A percentile compares a stretch with the other conserved stretches of the same genome.
These are phyloP conservation scores for Serilophus lunatus DNA, from an alignment of 2,113 vertebrate species.

Conservation along the genomic window DNA sequence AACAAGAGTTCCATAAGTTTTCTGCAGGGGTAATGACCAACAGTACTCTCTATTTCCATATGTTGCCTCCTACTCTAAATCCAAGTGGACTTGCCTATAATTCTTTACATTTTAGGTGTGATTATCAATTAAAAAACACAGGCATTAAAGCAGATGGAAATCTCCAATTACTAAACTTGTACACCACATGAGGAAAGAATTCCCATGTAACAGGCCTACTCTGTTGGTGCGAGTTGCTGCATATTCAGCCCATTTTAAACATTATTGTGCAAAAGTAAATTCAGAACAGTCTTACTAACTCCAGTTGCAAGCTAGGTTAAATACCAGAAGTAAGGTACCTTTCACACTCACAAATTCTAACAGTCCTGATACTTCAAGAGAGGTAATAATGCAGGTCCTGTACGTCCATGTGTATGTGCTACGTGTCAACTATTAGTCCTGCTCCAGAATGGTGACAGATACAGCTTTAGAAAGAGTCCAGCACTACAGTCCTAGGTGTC, in stretches of 20 bases:
- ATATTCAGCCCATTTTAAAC: background rate
- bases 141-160: background rate
- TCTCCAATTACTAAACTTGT: background rate
- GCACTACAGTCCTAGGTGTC: background rate
- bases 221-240: background rate
- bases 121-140: background rate
- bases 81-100: background rate
- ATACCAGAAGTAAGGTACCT: background rate
- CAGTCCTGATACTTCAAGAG: background rate
- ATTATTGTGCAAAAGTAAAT: background rate
- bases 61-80: background rate
- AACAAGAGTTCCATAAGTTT: background rate
- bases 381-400: background rate
- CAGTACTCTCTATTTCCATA: background rate
- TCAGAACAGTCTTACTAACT: background rate
- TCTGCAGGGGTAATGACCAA: background rate
- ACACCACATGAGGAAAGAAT: background rate
- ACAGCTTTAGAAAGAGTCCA: background rate
- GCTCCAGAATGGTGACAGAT: background rate
- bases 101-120: background rate
- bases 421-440: background rate
- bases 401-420: background rate
- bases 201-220: background rate
- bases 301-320: background rate
- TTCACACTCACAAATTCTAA: background rate